These are phyloP conservation scores for Loris lydekkerianus DNA, from an alignment of 2,797 vertebrate species.

Conservation along the genomic window DNA sequence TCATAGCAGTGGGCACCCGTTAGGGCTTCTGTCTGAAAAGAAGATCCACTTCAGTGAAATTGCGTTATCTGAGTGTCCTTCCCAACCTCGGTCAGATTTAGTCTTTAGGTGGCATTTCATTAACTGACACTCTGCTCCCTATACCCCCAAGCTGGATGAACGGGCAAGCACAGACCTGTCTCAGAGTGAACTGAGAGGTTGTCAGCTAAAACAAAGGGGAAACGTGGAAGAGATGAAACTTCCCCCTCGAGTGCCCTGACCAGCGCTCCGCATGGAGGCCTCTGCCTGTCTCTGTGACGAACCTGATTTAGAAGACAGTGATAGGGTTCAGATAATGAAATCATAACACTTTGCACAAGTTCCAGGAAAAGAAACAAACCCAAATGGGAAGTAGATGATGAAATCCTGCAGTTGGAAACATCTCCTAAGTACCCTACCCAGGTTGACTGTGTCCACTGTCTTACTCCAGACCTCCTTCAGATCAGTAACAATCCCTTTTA, in stretches of 20 bases:
- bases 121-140: conserved; percentile 92
- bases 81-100: conserved; percentile 95
- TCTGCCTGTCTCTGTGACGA: conserved; percentile 78
- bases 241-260: conserved; percentile 82
- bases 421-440: conserved; percentile 92
- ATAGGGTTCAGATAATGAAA: conserved; percentile 91
- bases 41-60: conserved; percentile 98
- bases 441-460: conserved; percentile 94
- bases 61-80: conserved; percentile 97
- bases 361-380: conserved; percentile 91
- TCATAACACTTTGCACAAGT: conserved; percentile 89
- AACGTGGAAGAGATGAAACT: conserved; percentile 71
- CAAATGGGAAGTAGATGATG: conserved; percentile 90
- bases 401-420: conserved; percentile 90
- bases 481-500: conserved; percentile 98
- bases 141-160: conserved; percentile 86
- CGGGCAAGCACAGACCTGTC: conserved; percentile 88
- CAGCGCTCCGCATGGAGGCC: conserved; percentile 76
- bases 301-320: conserved; percentile 88
- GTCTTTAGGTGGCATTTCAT: conserved; percentile 97
- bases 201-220: conserved; percentile 80
- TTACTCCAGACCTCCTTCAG: conserved; percentile 97
- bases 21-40: conserved; percentile 94
- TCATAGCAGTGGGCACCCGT: conserved; percentile 91
- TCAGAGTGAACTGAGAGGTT: conserved; percentile 88